Evolutionary conservation across 1,140 invertebrate genomes (phyloP), one percentile per base, ranked within the genome.

Genomic region (Potamilus streckersoni): DNA sequence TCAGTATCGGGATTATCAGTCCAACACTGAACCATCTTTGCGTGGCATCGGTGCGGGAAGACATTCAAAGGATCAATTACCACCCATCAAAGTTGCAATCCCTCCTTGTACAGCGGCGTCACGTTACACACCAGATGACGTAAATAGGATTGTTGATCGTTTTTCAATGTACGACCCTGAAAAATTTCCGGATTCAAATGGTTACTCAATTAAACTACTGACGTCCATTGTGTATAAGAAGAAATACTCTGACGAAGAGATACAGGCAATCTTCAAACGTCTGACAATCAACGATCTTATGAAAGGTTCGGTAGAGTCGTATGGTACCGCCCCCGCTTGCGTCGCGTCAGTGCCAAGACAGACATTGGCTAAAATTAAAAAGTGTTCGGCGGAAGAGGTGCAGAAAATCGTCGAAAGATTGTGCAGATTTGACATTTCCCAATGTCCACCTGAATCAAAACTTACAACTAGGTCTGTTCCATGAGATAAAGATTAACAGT

Each of bases 191-290:
- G 71, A 78, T 58, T 65, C 76, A 6, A 56, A 69, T 4, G 76
- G 76, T 3, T 78, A 78, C 62, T 15, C 65, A 2, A 69, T 78
- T 23, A 56, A 64, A 55, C 20, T 78, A 19, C 70, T 67, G 49
- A 69, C 60, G 31, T 67, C 76, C 13, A 78, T 78, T 19, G 72
- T 78, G 20, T 78, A 78, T 20, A 78, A 78, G 60, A 73, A 74
- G 60, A 73, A 73, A 55, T 78, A 78, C 27, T 67, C 71, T 16
- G 72, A 78, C 59, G 23, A 49, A n/a, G 76, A 78, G 56, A 57
- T 78, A 16, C 67, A 78, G 60, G 56, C 64, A 8, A 78, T 73
- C 31, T 68, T 78, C 2, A 70, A 69, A 19, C 70, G 76, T 56
- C 56, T 78, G 19, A 61, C 72, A n/a, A 71, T 70, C 62, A 73